These are phyloP conservation scores for Muntiacus muntjak DNA, from an alignment of 2,113 vertebrate genomes.

Conservation along the genomic window DNA sequence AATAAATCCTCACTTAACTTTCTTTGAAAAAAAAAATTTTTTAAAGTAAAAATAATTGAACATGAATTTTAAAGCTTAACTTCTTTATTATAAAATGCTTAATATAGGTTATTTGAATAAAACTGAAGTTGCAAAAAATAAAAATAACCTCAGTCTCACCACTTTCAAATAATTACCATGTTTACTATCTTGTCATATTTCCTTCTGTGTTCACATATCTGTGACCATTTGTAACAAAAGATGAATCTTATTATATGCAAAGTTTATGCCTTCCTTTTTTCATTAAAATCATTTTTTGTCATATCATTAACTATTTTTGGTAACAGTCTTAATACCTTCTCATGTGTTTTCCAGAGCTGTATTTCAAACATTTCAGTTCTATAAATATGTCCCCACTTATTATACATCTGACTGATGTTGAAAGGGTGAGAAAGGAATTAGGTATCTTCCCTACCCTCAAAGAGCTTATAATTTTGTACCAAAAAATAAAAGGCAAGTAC, in stretches of 20 bases:
- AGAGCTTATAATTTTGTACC: neutral
- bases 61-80: neutral
- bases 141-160: neutral
- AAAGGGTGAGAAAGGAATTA: neutral
- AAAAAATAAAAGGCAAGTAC: neutral
- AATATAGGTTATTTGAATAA: neutral
- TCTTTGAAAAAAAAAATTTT: neutral
- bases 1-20: neutral
- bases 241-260: neutral
- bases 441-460: neutral
- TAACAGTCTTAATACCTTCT: neutral
- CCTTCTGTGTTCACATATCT: neutral
- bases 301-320: neutral
- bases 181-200: neutral
- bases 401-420: neutral
- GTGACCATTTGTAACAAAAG: constrained; percentile 5
- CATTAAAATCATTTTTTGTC: neutral
- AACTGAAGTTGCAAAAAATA: neutral
- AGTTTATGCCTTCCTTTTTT: neutral
- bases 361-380: neutral
- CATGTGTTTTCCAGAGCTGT: neutral
- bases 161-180: neutral
- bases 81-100: neutral
- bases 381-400: neutral
- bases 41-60: neutral